Evolutionary conservation across 2,797 vertebrate species (phyloP).

Genomic region (Hybognathus amarus): DNA sequence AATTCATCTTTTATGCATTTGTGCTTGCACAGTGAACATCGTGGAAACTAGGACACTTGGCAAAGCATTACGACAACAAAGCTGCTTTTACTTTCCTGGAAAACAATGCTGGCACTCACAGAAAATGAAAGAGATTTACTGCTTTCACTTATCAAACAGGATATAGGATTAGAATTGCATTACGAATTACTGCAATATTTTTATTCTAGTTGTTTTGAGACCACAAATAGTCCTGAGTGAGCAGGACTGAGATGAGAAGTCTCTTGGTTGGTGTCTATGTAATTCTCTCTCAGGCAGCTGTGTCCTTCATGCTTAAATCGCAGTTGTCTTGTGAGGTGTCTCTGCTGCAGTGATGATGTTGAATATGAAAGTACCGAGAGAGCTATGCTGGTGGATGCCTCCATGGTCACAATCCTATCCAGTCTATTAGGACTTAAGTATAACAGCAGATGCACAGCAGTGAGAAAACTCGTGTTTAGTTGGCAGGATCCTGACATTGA

Average conservation of each 20-base stretch:
- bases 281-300: conserved; percentile 26
- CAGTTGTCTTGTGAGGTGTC: conserved; percentile 15
- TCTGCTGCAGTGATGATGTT: conserved; percentile 9
- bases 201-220: conserved; percentile 32
- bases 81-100: conserved; percentile 70
- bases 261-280: conserved; percentile 43
- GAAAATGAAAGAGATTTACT: conserved; percentile 38
- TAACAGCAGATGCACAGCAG: neutral
- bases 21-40: conserved; percentile 73
- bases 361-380: neutral
- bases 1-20: conserved; percentile 79
- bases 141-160: conserved; percentile 52
- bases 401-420: conserved; percentile 1
- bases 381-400: neutral
- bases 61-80: conserved; percentile 74
- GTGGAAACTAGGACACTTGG: conserved; percentile 74
- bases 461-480: neutral
- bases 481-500: neutral
- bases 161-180: conserved; percentile 18
- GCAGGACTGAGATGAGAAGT: conserved; percentile 21
- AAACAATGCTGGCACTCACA: conserved; percentile 51
- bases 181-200: neutral
- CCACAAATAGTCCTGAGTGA: conserved; percentile 25
- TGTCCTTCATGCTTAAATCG: conserved; percentile 22
- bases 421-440: neutral